These are phyloP conservation scores for Capreolus pygargus DNA, from an alignment of 2,113 vertebrate species.

Conservation along the genomic window DNA sequence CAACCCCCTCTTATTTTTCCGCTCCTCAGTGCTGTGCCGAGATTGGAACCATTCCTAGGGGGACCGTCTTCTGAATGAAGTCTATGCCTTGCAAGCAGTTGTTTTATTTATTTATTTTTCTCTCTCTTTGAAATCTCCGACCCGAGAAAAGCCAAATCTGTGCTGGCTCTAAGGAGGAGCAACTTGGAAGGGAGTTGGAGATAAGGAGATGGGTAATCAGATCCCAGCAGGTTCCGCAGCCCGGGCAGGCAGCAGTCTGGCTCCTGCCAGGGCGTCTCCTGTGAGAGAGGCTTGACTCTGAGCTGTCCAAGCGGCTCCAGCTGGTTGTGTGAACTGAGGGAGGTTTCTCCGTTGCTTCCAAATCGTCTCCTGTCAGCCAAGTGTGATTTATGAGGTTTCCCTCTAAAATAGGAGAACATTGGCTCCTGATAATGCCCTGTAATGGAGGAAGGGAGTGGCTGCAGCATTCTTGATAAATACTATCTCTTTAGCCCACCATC, in stretches of 20 bases:
- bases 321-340: not conserved
- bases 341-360: constrained; percentile 18
- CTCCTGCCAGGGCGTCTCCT: not conserved
- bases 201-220: not conserved
- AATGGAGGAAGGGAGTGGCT: not conserved
- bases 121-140: constrained; percentile 44
- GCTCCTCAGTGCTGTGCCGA: not conserved
- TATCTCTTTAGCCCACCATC: not conserved
- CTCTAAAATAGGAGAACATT: not conserved
- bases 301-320: not conserved
- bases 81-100: not conserved
- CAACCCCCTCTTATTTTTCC: not conserved
- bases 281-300: not conserved
- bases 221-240: not conserved
- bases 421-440: not conserved
- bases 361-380: not conserved
- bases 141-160: not conserved
- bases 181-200: constrained; percentile 12
- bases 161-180: not conserved
- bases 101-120: not conserved
- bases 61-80: not conserved
- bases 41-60: not conserved
- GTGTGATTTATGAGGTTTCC: constrained; percentile 26
- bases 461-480: not conserved
- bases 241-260: not conserved